Conservation (phyloP, 2,888 invertebrate species). For the Erynnis tages region DNA sequence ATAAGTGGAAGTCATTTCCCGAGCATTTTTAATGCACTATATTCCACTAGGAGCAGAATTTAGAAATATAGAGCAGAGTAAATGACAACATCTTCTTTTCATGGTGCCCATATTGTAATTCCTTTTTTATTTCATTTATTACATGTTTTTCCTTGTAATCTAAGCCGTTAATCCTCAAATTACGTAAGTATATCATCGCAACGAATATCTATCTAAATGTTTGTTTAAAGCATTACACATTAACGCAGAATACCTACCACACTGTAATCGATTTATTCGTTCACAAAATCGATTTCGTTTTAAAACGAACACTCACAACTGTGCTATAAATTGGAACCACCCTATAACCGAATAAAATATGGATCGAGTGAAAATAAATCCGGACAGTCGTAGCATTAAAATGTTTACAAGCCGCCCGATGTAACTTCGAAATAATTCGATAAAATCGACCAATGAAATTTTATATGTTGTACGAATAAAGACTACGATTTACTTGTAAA, state of each 20-base stretch:
- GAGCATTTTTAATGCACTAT: too few relatives aligned
- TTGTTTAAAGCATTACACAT: too few relatives aligned
- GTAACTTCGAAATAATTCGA: constrained; percentile 5
- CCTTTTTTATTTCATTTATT: too few relatives aligned
- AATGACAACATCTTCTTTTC: too few relatives aligned
- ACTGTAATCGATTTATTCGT: neutral
- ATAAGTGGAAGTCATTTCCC: too few relatives aligned
- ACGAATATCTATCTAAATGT: too few relatives aligned
- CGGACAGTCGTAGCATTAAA: neutral
- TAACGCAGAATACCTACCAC: neutral
- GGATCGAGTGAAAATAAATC: constrained; percentile 8
- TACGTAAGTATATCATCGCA: too few relatives aligned
- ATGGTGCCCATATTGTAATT: too few relatives aligned
- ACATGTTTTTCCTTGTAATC: too few relatives aligned
- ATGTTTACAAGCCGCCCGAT: constrained; percentile 7
- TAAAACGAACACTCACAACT: neutral
- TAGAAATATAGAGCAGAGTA: too few relatives aligned
- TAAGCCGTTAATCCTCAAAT: too few relatives aligned
- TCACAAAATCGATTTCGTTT: constrained; percentile 1
- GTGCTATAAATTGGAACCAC: neutral
- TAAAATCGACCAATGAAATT: constrained; percentile 5
- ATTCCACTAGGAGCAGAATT: too few relatives aligned
- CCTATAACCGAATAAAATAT: constrained; percentile 12
- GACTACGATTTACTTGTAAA: neutral
- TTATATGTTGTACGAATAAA: neutral